Evolutionary conservation across 2,113 vertebrate genomes (phyloP).

Genomic region (Seriola rivoliana): DNA sequence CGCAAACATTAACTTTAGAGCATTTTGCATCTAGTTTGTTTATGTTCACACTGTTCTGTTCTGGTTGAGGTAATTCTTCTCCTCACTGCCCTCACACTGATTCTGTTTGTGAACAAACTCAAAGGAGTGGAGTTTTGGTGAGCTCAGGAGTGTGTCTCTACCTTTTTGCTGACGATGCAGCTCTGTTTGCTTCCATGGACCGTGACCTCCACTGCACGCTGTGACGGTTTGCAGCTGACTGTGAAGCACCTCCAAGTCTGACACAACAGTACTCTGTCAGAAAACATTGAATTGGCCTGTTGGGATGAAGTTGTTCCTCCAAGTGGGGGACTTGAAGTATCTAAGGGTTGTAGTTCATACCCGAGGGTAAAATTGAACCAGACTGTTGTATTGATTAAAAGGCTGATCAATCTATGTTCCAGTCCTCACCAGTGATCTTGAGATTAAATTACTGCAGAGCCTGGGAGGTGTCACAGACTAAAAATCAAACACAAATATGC

Average conservation of each 20-base stretch:
- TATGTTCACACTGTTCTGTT: not conserved
- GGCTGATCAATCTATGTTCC: no score
- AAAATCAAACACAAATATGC: no score
- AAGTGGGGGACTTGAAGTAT: not conserved
- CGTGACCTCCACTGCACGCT: not conserved
- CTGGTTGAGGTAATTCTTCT: not conserved
- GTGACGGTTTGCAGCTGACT: not conserved
- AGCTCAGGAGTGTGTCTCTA: not conserved
- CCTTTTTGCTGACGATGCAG: slow-evolving; percentile 1
- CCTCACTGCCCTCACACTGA: not conserved
- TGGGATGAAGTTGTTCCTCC: not conserved
- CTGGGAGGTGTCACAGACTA: no score
- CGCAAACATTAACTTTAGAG: not conserved
- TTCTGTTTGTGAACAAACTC: not conserved
- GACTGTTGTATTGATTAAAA: no score
- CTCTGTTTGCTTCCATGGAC: not conserved
- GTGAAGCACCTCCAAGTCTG: slow-evolving; percentile 1
- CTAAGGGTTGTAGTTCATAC: not conserved
- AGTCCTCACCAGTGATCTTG: no score
- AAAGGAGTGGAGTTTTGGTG: not conserved
- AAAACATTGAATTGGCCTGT: no score
- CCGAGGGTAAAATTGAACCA: no score
- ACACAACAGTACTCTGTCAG: no score
- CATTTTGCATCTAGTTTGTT: not conserved
- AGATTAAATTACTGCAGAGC: no score